phyloP scores from a whole-genome alignment of 2,888 invertebrate species.

The Apamea anceps region DNA sequence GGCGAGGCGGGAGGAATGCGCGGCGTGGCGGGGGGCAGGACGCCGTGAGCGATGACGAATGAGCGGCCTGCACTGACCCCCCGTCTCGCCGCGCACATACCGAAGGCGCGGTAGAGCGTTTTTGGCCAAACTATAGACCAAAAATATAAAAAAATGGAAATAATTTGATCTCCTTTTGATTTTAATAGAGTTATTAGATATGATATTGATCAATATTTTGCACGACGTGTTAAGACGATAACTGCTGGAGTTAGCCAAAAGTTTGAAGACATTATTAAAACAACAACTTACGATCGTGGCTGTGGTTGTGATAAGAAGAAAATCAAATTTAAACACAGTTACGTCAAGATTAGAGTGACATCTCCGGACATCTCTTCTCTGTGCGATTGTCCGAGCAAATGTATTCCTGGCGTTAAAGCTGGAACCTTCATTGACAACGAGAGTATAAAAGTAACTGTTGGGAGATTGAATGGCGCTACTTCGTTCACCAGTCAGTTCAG shows the following conservation, averaged over 20 bases:
- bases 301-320: slow-evolving; percentile 85
- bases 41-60: too few species aligned
- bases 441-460: slow-evolving; percentile 83
- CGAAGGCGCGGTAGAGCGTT: too few species aligned
- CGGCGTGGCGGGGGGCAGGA: too few species aligned
- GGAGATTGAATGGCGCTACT: slow-evolving; percentile 76
- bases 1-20: too few species aligned
- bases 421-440: slow-evolving; percentile 81
- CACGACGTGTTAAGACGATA: slow-evolving; percentile 65
- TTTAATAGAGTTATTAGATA: too few species aligned
- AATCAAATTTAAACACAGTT: slow-evolving; percentile 84
- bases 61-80: too few species aligned
- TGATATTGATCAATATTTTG: too few species aligned
- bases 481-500: slow-evolving; percentile 63
- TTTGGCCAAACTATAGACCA: too few species aligned
- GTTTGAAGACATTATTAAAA: slow-evolving; percentile 78
- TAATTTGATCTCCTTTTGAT: too few species aligned
- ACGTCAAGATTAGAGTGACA: slow-evolving; percentile 83
- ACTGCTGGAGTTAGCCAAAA: slow-evolving; percentile 67
- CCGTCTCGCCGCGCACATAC: too few species aligned
- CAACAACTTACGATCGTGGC: slow-evolving; percentile 80
- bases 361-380: slow-evolving; percentile 83
- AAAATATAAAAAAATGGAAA: too few species aligned
- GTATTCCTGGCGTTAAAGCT: slow-evolving; percentile 79
- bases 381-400: slow-evolving; percentile 82